phyloP scores from a whole-genome alignment of 1,140 invertebrate species.

The Leptopilina boulardi region DNA sequence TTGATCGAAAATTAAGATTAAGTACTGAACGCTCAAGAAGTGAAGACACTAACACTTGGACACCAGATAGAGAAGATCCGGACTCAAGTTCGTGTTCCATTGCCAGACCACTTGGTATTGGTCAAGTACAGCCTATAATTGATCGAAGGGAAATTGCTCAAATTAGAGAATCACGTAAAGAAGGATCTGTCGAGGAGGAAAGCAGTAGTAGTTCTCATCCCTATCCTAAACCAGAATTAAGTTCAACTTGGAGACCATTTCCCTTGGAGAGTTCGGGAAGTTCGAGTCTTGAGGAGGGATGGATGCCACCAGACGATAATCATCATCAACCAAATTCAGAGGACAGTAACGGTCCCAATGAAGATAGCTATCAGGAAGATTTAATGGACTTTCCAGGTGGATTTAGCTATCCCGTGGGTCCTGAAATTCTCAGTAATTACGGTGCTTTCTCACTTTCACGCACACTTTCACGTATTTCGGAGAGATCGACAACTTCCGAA shows the following conservation, averaged over 20 bases:
- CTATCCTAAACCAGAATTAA: slow-evolving; percentile 79
- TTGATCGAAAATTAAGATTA: slow-evolving; percentile 69
- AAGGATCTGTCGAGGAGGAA: slow-evolving; percentile 70
- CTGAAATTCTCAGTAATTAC: slow-evolving; percentile 82
- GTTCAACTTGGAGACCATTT: slow-evolving; percentile 87
- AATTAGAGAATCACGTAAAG: slow-evolving; percentile 63
- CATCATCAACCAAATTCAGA: slow-evolving; percentile 76
- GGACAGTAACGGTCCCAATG: slow-evolving; percentile 79
- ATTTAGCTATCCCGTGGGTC: slow-evolving; percentile 83
- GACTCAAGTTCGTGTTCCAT: slow-evolving; percentile 88
- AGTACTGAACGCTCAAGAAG: slow-evolving; percentile 72
- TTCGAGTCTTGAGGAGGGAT: slow-evolving; percentile 88
- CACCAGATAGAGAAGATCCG: slow-evolving; percentile 80
- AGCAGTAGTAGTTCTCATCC: slow-evolving; percentile 85
- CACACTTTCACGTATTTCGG: slow-evolving; percentile 90
- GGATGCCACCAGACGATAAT: slow-evolving; percentile 84
- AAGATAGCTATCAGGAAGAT: slow-evolving; percentile 84
- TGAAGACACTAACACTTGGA: slow-evolving; percentile 73
- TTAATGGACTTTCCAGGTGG: slow-evolving; percentile 83
- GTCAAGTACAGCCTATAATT: slow-evolving; percentile 77
- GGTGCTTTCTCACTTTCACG: slow-evolving; percentile 83
- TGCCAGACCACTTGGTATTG: slow-evolving; percentile 84
- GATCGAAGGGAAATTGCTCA: slow-evolving; percentile 69
- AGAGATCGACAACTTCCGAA: slow-evolving; percentile 90
- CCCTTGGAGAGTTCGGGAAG: slow-evolving; percentile 87